phyloP scores from a whole-genome alignment of 2,113 vertebrate genomes.

The Oenanthe melanoleuca region DNA sequence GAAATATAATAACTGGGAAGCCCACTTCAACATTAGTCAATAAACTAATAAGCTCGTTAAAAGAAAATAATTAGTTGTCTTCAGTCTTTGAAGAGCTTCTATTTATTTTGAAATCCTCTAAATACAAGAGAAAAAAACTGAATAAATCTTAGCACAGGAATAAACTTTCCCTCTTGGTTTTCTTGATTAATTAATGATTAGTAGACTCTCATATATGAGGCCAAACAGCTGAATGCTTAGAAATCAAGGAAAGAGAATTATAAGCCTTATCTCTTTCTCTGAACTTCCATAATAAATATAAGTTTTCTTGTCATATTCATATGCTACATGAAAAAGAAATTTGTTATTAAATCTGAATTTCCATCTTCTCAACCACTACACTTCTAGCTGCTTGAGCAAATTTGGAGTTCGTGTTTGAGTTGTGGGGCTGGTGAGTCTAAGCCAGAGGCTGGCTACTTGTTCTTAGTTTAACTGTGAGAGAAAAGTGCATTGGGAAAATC shows the following conservation, averaged over 20 bases:
- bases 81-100: conserved; percentile 29
- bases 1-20: conserved; percentile 13
- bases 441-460: neutral
- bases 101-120: conserved; percentile 44
- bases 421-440: neutral
- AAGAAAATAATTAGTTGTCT: conserved; percentile 56
- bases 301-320: neutral
- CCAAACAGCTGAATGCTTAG: neutral
- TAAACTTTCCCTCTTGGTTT: conserved; percentile 4
- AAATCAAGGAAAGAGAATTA: neutral
- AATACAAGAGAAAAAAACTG: neutral
- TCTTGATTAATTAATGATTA: conserved; percentile 53
- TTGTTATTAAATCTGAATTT: neutral
- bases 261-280: neutral
- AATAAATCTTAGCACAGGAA: conserved; percentile 14
- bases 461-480: neutral
- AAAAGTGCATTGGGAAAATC: neutral
- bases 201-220: neutral
- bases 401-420: neutral
- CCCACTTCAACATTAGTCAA: conserved; percentile 40
- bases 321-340: neutral
- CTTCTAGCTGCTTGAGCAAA: neutral
- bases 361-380: neutral
- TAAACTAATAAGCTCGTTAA: conserved; percentile 59
- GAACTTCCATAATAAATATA: neutral